phyloP scores from a whole-genome alignment of 2,888 invertebrate species.

The Plemyria rubiginata region DNA sequence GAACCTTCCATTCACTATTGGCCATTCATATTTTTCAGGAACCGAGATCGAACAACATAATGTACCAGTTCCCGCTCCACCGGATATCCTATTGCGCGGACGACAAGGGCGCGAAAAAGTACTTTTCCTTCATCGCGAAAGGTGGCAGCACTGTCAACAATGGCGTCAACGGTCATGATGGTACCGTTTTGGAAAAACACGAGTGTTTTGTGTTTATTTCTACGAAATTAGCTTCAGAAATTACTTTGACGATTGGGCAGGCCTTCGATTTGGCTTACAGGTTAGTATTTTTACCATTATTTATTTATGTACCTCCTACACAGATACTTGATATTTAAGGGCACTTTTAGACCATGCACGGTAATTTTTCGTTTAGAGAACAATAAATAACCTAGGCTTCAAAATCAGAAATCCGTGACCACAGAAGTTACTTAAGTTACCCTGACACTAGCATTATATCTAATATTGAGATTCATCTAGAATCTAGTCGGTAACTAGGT shows the following conservation, averaged over 20 bases:
- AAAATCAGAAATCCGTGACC: too few relatives aligned
- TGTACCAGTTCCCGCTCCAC: constrained; percentile 98
- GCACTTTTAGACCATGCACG: background rate
- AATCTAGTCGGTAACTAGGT: too few relatives aligned
- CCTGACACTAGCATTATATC: background rate
- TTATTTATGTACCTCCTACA: too few relatives aligned
- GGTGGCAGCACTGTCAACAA: constrained; percentile 71
- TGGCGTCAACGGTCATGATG: constrained; percentile 75
- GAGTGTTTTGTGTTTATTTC: constrained; percentile 99
- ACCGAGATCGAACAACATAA: constrained; percentile 90
- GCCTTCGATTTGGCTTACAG: constrained; percentile 99
- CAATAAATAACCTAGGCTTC: too few relatives aligned
- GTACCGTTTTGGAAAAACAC: constrained; percentile 88
- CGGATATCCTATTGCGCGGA: constrained; percentile 99
- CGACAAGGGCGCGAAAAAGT: constrained; percentile 98
- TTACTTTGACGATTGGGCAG: constrained; percentile 98
- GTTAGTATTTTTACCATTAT: constrained; percentile 40
- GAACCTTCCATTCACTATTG: too few relatives aligned
- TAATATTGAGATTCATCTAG: too few relatives aligned
- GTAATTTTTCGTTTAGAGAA: background rate
- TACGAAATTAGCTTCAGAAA: constrained; percentile 98
- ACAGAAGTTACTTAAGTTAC: too few relatives aligned
- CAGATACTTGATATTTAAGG: background rate
- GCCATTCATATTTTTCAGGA: too few relatives aligned
- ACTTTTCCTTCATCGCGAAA: constrained; percentile 98